These are phyloP conservation scores for Terebella lapidaria DNA, from an alignment of 2,888 invertebrate genomes.

Conservation along the genomic window DNA sequence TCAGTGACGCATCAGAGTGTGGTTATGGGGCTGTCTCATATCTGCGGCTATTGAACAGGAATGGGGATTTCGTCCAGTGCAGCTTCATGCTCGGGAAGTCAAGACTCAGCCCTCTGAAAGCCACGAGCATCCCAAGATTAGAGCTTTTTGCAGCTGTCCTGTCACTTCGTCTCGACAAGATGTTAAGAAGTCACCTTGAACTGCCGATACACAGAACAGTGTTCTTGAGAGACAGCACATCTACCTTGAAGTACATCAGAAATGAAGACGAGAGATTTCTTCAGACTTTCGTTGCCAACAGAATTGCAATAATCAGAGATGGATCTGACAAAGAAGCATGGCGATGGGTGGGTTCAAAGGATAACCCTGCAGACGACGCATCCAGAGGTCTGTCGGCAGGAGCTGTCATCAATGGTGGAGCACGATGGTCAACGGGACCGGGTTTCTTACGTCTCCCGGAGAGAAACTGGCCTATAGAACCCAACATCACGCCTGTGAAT, in stretches of 20 bases:
- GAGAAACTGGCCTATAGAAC: neutral
- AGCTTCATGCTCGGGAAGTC: no score
- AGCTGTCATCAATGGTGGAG: neutral
- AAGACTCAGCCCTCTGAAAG: neutral
- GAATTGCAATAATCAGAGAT: neutral
- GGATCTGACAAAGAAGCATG: neutral
- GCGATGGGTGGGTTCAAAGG: neutral
- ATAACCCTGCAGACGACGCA: neutral
- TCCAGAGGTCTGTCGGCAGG: neutral
- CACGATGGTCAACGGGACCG: neutral
- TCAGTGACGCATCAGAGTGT: no score
- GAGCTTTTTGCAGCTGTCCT: neutral
- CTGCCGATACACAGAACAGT: neutral
- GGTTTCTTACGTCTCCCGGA: no score
- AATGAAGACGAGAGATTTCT: neutral
- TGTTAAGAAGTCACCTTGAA: neutral
- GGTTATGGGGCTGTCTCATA: no score
- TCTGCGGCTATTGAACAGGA: no score
- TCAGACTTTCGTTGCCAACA: neutral
- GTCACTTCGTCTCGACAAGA: neutral
- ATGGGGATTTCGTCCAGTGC: no score
- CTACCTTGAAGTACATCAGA: neutral
- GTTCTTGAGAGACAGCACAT: neutral
- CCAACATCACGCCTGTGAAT: neutral
- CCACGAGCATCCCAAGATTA: neutral